These are phyloP conservation scores for Astyanax mexicanus DNA, from an alignment of 2,797 vertebrate species.

Conservation along the genomic window DNA sequence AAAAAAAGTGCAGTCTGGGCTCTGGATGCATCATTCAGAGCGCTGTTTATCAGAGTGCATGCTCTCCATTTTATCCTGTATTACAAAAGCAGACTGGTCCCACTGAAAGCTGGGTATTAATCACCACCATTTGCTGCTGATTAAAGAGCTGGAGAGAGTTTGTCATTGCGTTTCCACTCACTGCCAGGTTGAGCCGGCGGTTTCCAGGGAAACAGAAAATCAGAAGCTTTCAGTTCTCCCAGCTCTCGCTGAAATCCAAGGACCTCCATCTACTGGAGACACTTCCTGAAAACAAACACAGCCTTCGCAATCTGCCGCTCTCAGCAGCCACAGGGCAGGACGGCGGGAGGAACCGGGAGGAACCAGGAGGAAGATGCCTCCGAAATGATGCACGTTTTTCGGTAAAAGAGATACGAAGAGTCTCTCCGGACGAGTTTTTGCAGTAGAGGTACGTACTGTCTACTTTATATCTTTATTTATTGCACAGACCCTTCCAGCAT, in stretches of 20 bases:
- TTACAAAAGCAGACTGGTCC: slow-evolving; percentile 50
- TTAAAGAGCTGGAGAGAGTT: slow-evolving; percentile 74
- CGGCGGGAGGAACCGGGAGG: slow-evolving; percentile 6
- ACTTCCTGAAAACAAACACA: slow-evolving; percentile 81
- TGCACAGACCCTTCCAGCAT: no score
- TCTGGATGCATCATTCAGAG: neutral
- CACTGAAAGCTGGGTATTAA: slow-evolving; percentile 71
- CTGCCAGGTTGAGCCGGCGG: slow-evolving; percentile 78
- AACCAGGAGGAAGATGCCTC: slow-evolving; percentile 60
- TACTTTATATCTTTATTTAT: neutral
- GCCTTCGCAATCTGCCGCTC: slow-evolving; percentile 68
- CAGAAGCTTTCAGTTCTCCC: slow-evolving; percentile 80
- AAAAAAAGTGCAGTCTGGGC: neutral
- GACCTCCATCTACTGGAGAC: slow-evolving; percentile 78
- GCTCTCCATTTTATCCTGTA: slow-evolving; percentile 25
- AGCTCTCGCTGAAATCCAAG: slow-evolving; percentile 77
- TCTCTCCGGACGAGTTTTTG: slow-evolving; percentile 61
- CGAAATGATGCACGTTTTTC: slow-evolving; percentile 50
- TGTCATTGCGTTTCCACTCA: slow-evolving; percentile 79
- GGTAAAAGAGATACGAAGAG: slow-evolving; percentile 55
- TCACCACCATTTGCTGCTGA: slow-evolving; percentile 76
- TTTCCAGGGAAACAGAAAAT: slow-evolving; percentile 88
- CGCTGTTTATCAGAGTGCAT: neutral
- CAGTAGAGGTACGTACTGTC: slow-evolving; percentile 74
- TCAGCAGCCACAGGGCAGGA: slow-evolving; percentile 49